phyloP scores from a whole-genome alignment of 2,113 vertebrate species.

The Takifugu bimaculatus region DNA sequence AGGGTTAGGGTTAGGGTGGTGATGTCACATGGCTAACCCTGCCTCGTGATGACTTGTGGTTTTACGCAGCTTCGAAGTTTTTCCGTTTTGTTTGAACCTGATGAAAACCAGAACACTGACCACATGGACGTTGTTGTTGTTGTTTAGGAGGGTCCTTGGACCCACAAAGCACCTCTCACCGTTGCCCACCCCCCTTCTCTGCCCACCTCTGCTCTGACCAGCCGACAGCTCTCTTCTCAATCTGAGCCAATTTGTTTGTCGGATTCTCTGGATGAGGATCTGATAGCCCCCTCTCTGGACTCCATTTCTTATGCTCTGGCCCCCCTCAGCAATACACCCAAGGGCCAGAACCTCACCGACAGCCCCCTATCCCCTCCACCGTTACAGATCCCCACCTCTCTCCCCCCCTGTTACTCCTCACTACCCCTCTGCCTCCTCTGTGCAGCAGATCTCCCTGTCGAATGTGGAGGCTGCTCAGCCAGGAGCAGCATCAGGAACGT shows the following conservation, averaged over 20 bases:
- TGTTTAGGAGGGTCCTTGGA: slow-evolving; percentile 67
- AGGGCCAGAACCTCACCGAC: slow-evolving; percentile 75
- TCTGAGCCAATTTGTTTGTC: slow-evolving; percentile 92
- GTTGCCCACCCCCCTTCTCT: slow-evolving; percentile 35
- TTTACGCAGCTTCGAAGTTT: too few relatives aligned
- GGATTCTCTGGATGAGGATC: slow-evolving; percentile 92
- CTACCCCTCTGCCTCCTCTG: slow-evolving; percentile 73
- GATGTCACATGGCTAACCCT: too few relatives aligned
- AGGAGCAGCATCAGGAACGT: too few relatives aligned
- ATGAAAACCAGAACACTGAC: too few relatives aligned
- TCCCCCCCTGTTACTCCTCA: slow-evolving; percentile 78
- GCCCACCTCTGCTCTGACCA: slow-evolving; percentile 39
- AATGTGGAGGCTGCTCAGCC: too few relatives aligned
- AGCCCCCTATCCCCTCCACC: slow-evolving; percentile 74
- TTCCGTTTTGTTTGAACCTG: too few relatives aligned
- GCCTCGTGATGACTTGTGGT: too few relatives aligned
- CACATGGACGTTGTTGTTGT: neutral
- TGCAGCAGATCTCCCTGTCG: too few relatives aligned
- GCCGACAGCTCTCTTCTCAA: slow-evolving; percentile 59
- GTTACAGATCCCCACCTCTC: slow-evolving; percentile 66
- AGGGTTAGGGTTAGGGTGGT: too few relatives aligned
- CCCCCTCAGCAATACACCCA: slow-evolving; percentile 84
- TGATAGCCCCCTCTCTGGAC: slow-evolving; percentile 86
- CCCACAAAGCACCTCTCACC: slow-evolving; percentile 49
- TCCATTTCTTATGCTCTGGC: slow-evolving; percentile 89